Percentiles rank a stretch among this genome's conserved stretches.
Evolutionary conservation across 2,888 invertebrate species (phyloP).

Genomic region (Julus scandinavius): DNA sequence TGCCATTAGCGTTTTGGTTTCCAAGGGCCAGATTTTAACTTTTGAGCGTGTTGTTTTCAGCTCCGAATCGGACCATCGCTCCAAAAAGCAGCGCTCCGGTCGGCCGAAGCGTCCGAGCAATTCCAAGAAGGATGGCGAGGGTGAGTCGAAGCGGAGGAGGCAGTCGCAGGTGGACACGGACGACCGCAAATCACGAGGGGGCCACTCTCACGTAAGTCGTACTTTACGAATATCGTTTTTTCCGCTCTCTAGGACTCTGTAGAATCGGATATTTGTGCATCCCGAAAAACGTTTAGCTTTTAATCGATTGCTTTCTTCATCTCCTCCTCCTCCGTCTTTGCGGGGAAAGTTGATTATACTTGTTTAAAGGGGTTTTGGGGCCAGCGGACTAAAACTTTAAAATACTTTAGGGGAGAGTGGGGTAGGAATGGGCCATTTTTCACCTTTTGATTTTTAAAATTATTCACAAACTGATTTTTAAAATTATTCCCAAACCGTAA

Average conservation of each 20-base stretch:
- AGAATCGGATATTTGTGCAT: neutral
- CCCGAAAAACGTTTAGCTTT: neutral
- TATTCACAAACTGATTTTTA: too few species aligned
- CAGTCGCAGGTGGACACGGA: neutral
- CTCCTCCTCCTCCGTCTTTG: neutral
- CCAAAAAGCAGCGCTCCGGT: neutral
- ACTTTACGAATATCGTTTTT: neutral
- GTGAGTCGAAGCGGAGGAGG: slow-evolving; percentile 18
- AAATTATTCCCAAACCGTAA: too few species aligned
- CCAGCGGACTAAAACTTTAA: too few species aligned
- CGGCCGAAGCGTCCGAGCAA: neutral
- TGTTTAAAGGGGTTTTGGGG: too few species aligned
- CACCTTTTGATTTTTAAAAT: too few species aligned
- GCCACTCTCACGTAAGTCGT: neutral
- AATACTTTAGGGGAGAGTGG: too few species aligned
- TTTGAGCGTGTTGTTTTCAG: neutral
- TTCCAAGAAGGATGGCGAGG: neutral
- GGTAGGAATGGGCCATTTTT: too few species aligned
- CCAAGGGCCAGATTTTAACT: too few species aligned
- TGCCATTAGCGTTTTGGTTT: too few species aligned
- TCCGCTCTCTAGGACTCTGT: neutral
- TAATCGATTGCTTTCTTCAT: neutral
- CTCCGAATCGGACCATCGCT: slow-evolving; percentile 16
- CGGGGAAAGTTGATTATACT: neutral
- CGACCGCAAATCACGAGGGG: neutral